Percentiles rank a stretch among this genome's conserved stretches.
These are phyloP conservation scores for Laticauda laticaudata DNA, from an alignment of 2,113 vertebrate genomes.

Conservation along the genomic window DNA sequence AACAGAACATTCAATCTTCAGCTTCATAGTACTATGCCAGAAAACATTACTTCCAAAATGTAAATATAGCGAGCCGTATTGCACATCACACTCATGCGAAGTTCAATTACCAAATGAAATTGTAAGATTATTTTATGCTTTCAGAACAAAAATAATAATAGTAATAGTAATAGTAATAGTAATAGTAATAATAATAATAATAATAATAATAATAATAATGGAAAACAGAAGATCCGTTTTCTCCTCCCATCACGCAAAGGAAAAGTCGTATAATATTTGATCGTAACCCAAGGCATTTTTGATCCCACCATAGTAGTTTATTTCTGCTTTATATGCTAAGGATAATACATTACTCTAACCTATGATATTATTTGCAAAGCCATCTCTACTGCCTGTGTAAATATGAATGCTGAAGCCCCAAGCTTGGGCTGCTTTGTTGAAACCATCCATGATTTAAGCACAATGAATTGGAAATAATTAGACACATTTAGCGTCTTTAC, in stretches of 20 bases:
- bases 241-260: background rate
- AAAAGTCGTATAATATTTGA: background rate
- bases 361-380: conserved; percentile 65
- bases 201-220: background rate
- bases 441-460: conserved; percentile 34
- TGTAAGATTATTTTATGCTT: background rate
- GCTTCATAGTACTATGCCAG: background rate
- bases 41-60: background rate
- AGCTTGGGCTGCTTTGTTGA: conserved; percentile 30
- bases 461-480: conserved; percentile 61
- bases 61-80: background rate
- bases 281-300: background rate
- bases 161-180: background rate
- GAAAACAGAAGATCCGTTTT: background rate
- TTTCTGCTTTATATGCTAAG: background rate
- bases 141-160: background rate
- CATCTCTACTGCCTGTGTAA: conserved; percentile 56
- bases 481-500: conserved; percentile 16
- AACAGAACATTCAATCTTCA: background rate
- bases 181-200: background rate
- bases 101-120: background rate
- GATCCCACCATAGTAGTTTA: background rate
- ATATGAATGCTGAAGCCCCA: conserved; percentile 41
- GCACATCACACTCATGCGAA: background rate
- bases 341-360: conserved; percentile 42